Evolutionary conservation across 2,113 vertebrate genomes (phyloP).

Genomic region (Malurus elegans): DNA sequence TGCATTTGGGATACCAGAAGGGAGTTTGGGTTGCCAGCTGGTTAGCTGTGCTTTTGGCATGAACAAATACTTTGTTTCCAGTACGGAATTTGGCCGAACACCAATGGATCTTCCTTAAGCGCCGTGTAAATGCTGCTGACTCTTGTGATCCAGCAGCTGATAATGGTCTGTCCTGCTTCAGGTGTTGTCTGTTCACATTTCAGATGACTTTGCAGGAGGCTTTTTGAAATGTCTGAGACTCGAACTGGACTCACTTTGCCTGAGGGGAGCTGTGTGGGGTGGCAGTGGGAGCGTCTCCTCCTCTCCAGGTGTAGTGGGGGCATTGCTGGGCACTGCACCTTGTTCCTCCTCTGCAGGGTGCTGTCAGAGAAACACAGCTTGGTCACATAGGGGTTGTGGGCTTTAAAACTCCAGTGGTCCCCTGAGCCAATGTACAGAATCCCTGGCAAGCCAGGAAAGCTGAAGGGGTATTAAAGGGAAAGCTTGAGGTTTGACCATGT

Average conservation of each 20-base stretch:
- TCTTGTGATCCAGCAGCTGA: neutral
- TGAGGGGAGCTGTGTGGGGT: constrained; percentile 85
- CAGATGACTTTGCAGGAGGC: constrained; percentile 73
- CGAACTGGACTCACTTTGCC: constrained; percentile 73
- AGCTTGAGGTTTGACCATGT: accelerated
- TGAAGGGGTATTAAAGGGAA: neutral
- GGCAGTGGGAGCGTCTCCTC: constrained; percentile 75
- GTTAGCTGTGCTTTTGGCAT: neutral
- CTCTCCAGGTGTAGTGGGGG: constrained; percentile 71
- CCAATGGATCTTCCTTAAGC: neutral
- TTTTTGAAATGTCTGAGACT: constrained; percentile 84
- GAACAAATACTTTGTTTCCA: neutral
- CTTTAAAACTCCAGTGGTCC: neutral
- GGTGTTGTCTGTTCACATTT: constrained; percentile 65
- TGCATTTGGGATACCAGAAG: neutral
- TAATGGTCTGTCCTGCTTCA: neutral
- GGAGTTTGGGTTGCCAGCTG: neutral
- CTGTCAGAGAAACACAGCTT: constrained; percentile 56
- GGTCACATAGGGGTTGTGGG: neutral
- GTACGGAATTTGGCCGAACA: neutral
- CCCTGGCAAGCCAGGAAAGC: neutral
- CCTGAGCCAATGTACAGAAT: accelerated
- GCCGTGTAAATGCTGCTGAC: neutral
- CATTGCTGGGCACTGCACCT: constrained; percentile 58
- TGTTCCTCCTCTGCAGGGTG: constrained; percentile 67